Base-by-base conservation (phyloP, 2,888 invertebrate species). In the Reticulitermes lucifugus region DNA sequence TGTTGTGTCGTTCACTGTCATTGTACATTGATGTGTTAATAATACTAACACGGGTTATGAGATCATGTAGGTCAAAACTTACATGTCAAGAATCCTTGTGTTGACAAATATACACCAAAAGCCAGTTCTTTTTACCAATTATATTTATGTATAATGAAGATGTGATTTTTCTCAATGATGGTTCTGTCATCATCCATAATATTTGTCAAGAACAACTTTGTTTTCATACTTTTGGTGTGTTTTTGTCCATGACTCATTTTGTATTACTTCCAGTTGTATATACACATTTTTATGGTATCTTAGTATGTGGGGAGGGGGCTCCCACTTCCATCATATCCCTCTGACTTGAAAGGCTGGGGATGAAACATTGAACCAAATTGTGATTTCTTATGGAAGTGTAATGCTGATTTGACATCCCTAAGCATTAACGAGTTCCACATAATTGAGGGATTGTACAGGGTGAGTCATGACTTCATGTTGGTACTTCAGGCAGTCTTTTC, bases 401-500 rank as follows among this genome's bases (percentile, higher is more conserved):
- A 77, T 51, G 65, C 43, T n/a, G 70, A 80, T 80, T 80, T 80
- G 80, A 80, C 80, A 80, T 80, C 80, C 80, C 80, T 80, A 80
- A 22, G 35, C 59, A 80, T 22, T 80, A 29, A 79, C 2, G 46
- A 55, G 29, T 41, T 65, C 81, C 81, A 81, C 81, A 81, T 81
- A 14, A 59, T 70, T 60, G 81, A 81, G 81, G 81, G 70, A 70
- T 41, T 41, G 21, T 73, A 73, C 73, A 73, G 73, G 73, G 55
- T 55, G 14, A 55, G 12, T 55, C 55, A 55, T 46, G 18, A 55
- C 55, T 18, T 55, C 5, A 18, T 55, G 14, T 55, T 18, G 14
- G 2, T 18, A 55, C 18, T 55, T 55, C 55, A 2, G 55, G 14
- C 1, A 18, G 14, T 55, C 6, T 55, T 14, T 55, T 18, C 55